These are phyloP conservation scores for Drosophila oshimai DNA, from an alignment of 1,140 invertebrate genomes.

Conservation along the genomic window DNA sequence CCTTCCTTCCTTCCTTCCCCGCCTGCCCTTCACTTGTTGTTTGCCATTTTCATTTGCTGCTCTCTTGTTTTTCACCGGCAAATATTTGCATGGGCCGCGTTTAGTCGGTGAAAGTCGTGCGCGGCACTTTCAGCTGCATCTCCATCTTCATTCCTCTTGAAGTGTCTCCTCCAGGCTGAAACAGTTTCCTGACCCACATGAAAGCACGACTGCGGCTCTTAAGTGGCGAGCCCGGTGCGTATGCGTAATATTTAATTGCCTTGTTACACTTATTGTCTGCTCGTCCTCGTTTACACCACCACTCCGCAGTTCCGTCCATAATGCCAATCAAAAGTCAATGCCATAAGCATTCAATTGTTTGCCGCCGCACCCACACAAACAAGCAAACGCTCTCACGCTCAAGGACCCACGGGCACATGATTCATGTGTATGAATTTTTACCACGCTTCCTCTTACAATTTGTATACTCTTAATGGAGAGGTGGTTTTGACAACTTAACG, in stretches of 20 bases:
- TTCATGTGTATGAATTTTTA: conserved; percentile 57
- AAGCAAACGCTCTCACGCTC: not conserved
- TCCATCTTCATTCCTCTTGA: not conserved
- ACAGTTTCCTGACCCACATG: conserved; percentile 1
- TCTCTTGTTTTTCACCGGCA: conserved; percentile 22
- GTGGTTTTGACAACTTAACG: too few relatives aligned
- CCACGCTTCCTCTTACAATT: conserved; percentile 15
- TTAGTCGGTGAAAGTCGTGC: conserved; percentile 20
- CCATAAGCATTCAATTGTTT: conserved; percentile 59
- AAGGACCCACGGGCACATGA: conserved; percentile 20
- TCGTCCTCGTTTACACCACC: not conserved
- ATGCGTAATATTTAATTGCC: conserved; percentile 47
- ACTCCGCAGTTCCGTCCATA: conserved; percentile 19
- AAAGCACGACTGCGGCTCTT: not conserved
- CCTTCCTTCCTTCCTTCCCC: not conserved
- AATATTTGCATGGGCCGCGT: conserved; percentile 37
- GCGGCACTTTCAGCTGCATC: not conserved
- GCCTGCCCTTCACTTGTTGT: conserved; percentile 22
- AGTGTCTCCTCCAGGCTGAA: conserved; percentile 12
- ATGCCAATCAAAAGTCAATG: conserved; percentile 62
- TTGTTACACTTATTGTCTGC: not conserved
- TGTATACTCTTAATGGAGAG: not conserved
- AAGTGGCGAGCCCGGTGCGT: conserved; percentile 8
- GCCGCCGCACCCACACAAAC: conserved; percentile 17
- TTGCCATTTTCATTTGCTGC: conserved; percentile 53